Percentiles rank a stretch among this genome's conserved stretches.
These are phyloP conservation scores for Ciconia maguari DNA, from an alignment of 2,113 vertebrate genomes.

Conservation along the genomic window DNA sequence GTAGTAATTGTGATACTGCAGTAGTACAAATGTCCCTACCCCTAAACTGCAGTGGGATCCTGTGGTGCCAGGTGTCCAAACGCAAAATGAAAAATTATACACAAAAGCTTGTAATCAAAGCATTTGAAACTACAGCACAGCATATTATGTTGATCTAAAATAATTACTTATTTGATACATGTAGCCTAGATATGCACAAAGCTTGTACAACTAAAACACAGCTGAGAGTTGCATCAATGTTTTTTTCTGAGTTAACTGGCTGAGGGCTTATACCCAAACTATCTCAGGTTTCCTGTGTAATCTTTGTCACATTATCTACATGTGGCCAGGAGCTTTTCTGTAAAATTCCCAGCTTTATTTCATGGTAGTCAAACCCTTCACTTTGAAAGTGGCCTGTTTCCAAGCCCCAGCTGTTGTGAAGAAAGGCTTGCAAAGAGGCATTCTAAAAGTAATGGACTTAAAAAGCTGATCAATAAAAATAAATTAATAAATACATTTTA, in stretches of 20 bases:
- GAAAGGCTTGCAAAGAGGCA: background rate
- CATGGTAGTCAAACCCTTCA: background rate
- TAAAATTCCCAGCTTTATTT: background rate
- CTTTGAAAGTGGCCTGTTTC: background rate
- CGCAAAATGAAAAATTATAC: background rate
- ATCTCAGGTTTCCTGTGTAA: background rate
- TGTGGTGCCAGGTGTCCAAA: background rate
- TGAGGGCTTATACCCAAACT: background rate
- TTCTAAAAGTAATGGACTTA: background rate
- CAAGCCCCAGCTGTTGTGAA: background rate
- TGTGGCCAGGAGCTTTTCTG: background rate
- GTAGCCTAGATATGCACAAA: background rate
- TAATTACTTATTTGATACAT: background rate
- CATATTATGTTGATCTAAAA: background rate
- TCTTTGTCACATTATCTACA: background rate
- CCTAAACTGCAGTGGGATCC: background rate
- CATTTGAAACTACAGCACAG: background rate
- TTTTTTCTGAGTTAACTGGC: background rate
- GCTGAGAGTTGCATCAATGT: accelerated
- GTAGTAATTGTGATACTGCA: accelerated
- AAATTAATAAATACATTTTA: background rate
- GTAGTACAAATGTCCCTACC: accelerated
- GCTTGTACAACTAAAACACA: background rate
- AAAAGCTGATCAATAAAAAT: background rate
- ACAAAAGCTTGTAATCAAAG: background rate